Base-by-base conservation (phyloP, 2,113 vertebrate species). In the Bungarus multicinctus region DNA sequence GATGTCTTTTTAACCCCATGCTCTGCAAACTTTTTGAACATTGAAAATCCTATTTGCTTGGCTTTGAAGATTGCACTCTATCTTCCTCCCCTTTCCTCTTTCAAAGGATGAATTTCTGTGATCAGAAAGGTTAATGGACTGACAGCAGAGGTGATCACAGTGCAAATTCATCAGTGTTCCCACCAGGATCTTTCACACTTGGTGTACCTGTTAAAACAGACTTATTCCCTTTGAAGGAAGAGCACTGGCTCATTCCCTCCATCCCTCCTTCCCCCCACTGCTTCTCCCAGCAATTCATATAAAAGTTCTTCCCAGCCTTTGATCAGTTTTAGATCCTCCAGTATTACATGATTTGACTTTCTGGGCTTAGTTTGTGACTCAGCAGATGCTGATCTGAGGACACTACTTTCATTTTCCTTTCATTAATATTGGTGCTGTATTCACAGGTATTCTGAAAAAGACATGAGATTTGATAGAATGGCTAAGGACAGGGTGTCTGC, bases 311-410 rank as follows among this genome's bases (percentile, higher is more conserved):
- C 93, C 91, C 25, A 94, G 69, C 54, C 88, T 95, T 95, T 95
- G 89, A 92, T 95, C 94, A 94, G 74, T 94, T 95, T 91, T 94
- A 89, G 94, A 96, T 95, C 85, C 22, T 86, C 52, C 85, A 91
- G 94, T 94, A 95, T 92, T 93, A 89, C 74, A 94, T 89, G 58
- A 89, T 74, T 94, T 95, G 88, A 25, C 95, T 93, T 94, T 91
- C 69, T 43, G 85, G 53, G 52, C 92, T 96, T 94, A 55, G 94
- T 94, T 93, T 95, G 93, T 93, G 89, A 89, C 57, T 96, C 93
- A 90, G 89, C 47, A 69, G 88, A 55, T n/a, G 88, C 30, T 87
- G 53, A 94, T 90, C 58, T 64, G 87, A 95, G 86, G 94, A 92
- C 0, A 0, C 25, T 89, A 94, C 87, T 88, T 55, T 94, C 64